These are phyloP conservation scores for Zosterops lateralis DNA, from an alignment of 2,113 vertebrate genomes.

Conservation along the genomic window DNA sequence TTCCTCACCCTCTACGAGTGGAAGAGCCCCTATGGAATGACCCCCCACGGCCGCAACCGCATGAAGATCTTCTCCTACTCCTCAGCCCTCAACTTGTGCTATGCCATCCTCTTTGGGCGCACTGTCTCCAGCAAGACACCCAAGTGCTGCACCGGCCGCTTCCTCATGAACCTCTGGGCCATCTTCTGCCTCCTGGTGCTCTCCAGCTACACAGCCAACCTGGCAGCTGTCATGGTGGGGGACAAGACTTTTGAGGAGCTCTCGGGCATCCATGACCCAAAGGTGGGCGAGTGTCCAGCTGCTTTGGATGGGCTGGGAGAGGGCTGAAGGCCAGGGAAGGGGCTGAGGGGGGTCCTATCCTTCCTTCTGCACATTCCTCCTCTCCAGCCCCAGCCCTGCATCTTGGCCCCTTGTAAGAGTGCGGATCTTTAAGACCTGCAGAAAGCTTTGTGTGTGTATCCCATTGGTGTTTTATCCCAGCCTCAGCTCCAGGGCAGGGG, in stretches of 20 bases:
- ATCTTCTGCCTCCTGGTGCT: slow-evolving; percentile 97
- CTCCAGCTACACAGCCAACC: slow-evolving; percentile 96
- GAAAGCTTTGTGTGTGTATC: background rate
- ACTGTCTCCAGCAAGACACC: slow-evolving; percentile 94
- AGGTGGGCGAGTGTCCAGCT: slow-evolving; percentile 70
- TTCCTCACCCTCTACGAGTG: slow-evolving; percentile 97
- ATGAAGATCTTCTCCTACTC: slow-evolving; percentile 93
- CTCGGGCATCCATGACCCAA: slow-evolving; percentile 92
- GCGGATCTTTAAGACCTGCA: fast-evolving
- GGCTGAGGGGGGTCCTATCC: too few relatives aligned
- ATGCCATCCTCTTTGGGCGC: slow-evolving; percentile 94
- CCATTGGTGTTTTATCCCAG: background rate
- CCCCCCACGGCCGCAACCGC: slow-evolving; percentile 89
- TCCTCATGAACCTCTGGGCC: slow-evolving; percentile 98
- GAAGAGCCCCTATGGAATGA: slow-evolving; percentile 96
- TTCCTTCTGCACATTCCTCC: background rate
- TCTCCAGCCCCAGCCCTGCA: background rate
- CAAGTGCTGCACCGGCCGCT: slow-evolving; percentile 93
- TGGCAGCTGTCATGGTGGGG: slow-evolving; percentile 95
- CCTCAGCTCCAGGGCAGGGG: background rate
- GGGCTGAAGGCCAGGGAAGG: background rate
- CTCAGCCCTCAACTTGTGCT: slow-evolving; percentile 96
- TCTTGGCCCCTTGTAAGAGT: background rate
- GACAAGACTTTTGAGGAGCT: slow-evolving; percentile 95
- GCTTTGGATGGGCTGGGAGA: background rate